Percentiles rank a stretch among this genome's conserved stretches.
Conservation (phyloP, 2,888 invertebrate genomes). For the Sarcophaga subvicina region DNA sequence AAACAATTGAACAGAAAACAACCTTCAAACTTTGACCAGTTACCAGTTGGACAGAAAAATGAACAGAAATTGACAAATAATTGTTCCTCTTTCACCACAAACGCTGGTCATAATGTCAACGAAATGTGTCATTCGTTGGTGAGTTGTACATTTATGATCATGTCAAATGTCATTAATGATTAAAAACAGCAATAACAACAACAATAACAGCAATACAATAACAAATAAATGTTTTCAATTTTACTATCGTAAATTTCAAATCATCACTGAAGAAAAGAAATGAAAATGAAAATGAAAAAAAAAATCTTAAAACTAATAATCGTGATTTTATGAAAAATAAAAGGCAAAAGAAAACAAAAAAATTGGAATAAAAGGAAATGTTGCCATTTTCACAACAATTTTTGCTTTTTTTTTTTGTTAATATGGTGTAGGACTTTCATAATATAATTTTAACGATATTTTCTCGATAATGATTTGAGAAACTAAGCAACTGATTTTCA, state of each 20-base stretch:
- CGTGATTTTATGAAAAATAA: slow-evolving; percentile 63
- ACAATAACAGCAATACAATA: neutral
- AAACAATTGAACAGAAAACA: slow-evolving; percentile 36
- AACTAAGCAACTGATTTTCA: neutral
- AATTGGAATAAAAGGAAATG: slow-evolving; percentile 45
- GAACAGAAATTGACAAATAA: slow-evolving; percentile 41
- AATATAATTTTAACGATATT: slow-evolving; percentile 43
- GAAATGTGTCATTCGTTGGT: slow-evolving; percentile 38
- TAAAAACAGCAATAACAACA: slow-evolving; percentile 53
- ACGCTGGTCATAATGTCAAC: slow-evolving; percentile 42
- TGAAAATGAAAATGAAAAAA: slow-evolving; percentile 33
- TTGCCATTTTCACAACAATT: neutral
- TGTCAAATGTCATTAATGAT: slow-evolving; percentile 70
- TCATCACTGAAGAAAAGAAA: slow-evolving; percentile 63
- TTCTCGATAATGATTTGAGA: slow-evolving; percentile 48
- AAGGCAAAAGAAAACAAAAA: neutral
- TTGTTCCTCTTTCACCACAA: slow-evolving; percentile 38
- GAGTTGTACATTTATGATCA: slow-evolving; percentile 60
- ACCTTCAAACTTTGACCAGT: slow-evolving; percentile 61
- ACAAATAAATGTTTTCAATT: slow-evolving; percentile 66
- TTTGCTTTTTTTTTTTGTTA: neutral
- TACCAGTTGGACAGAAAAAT: neutral
- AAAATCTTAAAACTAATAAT: slow-evolving; percentile 58
- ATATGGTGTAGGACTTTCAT: slow-evolving; percentile 55
- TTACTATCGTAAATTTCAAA: slow-evolving; percentile 70